Conservation (phyloP, 1,140 invertebrate genomes). For the Matsumurasca onukii region DNA sequence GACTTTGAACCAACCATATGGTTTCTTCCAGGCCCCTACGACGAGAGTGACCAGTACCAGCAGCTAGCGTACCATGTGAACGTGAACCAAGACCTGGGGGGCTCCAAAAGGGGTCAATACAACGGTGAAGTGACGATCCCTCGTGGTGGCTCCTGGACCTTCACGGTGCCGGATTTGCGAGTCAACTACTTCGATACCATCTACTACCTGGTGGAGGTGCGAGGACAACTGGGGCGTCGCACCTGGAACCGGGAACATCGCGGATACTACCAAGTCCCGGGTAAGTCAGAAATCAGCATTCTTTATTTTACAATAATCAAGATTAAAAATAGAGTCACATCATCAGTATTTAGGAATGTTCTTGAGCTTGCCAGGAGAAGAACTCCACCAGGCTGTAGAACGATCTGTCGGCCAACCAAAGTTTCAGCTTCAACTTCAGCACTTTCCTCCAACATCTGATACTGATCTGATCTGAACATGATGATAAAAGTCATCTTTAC, state of each 20-base stretch:
- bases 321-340: too few species aligned
- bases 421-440: too few species aligned
- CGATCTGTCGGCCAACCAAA: too few species aligned
- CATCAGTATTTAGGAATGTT: too few species aligned
- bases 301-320: too few species aligned
- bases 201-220: background rate
- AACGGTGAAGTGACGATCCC: background rate
- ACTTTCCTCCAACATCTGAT: too few species aligned
- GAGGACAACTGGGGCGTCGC: background rate
- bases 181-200: background rate
- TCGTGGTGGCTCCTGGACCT: background rate
- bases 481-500: too few species aligned
- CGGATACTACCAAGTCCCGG: background rate
- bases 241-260: background rate
- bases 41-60: background rate
- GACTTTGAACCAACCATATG: too few species aligned
- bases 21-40: background rate
- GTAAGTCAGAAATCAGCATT: too few species aligned
- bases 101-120: background rate
- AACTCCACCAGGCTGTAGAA: too few species aligned
- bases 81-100: background rate
- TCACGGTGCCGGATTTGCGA: background rate
- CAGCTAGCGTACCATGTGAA: background rate
- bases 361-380: too few species aligned
- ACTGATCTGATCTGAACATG: too few species aligned